These are phyloP conservation scores for Pristionchus pacificus DNA, from an alignment of 1,140 invertebrate species.

Conservation along the genomic window DNA sequence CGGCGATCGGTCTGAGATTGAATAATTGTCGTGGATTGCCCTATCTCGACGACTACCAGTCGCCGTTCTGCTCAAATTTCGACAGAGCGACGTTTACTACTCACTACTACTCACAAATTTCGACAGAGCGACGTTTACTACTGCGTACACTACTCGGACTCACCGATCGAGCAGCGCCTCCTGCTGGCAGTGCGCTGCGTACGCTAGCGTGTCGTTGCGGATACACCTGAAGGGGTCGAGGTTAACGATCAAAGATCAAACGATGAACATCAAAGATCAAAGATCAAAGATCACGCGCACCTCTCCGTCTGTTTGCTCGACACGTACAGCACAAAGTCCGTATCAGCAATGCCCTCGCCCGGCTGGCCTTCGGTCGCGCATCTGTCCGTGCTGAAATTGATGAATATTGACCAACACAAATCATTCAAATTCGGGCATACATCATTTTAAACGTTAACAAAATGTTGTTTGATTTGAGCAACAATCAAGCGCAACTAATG, in stretches of 20 bases:
- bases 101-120: too few species aligned
- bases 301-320: constrained; percentile 55
- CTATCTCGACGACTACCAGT: too few species aligned
- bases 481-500: too few species aligned
- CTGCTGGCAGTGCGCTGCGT: constrained; percentile 96
- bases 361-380: constrained; percentile 32
- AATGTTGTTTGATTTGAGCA: too few species aligned
- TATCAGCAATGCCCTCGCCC: constrained; percentile 71
- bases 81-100: too few species aligned
- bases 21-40: too few species aligned
- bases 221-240: constrained; percentile 49
- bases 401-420: too few species aligned
- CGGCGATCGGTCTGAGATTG: constrained; percentile 76
- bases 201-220: constrained; percentile 84
- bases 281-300: neutral
- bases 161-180: constrained; percentile 70
- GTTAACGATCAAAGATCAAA: neutral
- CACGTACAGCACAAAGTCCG: constrained; percentile 95
- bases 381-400: constrained; percentile 37
- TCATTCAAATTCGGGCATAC: too few species aligned
- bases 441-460: too few species aligned
- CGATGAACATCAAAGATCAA: neutral
- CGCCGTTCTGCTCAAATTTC: too few species aligned
- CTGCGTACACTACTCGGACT: too few species aligned
- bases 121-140: too few species aligned